Evolutionary conservation across 2,113 vertebrate species (phyloP).

Genomic region (Chamaetylas fuelleborni): DNA sequence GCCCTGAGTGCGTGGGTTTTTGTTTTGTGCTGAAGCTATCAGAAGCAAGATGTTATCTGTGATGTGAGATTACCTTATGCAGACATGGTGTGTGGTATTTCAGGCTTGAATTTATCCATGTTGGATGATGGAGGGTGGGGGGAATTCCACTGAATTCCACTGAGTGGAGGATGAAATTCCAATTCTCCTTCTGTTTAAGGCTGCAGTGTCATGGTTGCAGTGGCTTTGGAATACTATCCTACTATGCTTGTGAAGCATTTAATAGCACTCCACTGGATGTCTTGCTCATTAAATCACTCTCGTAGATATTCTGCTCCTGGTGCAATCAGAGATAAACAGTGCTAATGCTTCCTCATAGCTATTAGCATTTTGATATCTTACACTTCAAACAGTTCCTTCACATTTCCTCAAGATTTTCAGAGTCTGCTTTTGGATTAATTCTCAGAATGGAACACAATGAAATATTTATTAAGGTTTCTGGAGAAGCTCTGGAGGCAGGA

Average conservation of each 20-base stretch:
- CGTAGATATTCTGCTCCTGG: not conserved
- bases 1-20: rapidly evolving
- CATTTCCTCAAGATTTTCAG: not conserved
- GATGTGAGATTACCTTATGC: not conserved
- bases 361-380: not conserved
- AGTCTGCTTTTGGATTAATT: not conserved
- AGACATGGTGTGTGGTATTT: not conserved
- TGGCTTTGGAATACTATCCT: not conserved
- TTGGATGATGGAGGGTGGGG: rapidly evolving
- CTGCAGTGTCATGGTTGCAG: not conserved
- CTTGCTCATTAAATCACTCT: not conserved
- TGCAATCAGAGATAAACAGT: not conserved
- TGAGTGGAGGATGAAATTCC: not conserved
- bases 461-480: constrained; percentile 40
- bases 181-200: not conserved
- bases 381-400: not conserved
- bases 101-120: not conserved
- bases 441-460: not conserved
- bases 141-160: not conserved
- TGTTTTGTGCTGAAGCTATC: not conserved
- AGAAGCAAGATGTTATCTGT: not conserved
- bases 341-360: not conserved
- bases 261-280: not conserved
- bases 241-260: not conserved
- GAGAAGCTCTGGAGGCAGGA: not conserved